Evolutionary conservation across 1,140 invertebrate species (phyloP).

Genomic region (Sarcophaga bullata): DNA sequence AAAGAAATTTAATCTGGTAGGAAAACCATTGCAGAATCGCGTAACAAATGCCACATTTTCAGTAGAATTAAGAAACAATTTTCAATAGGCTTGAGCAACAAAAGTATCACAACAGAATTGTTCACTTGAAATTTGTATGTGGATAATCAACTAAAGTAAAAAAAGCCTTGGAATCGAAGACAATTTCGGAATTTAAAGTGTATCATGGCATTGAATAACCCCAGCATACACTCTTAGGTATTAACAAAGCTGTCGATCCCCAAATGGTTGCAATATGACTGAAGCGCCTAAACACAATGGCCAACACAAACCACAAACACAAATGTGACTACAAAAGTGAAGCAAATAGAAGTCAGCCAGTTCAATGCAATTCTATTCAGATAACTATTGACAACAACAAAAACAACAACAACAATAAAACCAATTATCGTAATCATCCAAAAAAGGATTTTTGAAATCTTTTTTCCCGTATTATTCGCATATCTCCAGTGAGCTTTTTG

Average conservation of each 20-base stretch:
- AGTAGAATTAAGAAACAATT: conserved; percentile 16
- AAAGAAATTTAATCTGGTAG: conserved; percentile 23
- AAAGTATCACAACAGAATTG: background rate
- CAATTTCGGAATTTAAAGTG: background rate
- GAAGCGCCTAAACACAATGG: conserved; percentile 19
- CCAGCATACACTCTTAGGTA: background rate
- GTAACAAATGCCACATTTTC: conserved; percentile 7
- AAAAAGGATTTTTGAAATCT: conserved; percentile 34
- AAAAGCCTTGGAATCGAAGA: background rate
- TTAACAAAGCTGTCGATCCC: conserved; percentile 35
- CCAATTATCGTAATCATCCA: conserved; percentile 36
- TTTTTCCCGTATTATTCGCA: background rate
- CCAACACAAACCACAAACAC: background rate
- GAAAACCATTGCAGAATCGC: conserved; percentile 10
- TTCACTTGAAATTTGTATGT: background rate
- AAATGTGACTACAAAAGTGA: background rate
- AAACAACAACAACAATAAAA: background rate
- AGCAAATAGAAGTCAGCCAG: background rate
- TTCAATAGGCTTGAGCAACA: conserved; percentile 9
- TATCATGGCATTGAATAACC: background rate
- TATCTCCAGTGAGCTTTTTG: conserved; percentile 59
- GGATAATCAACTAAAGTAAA: background rate
- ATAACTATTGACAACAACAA: too few relatives aligned
- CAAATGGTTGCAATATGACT: conserved; percentile 11
- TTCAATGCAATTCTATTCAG: background rate